Evolutionary conservation across 2,113 vertebrate species (phyloP), one percentile per base, ranked within the genome.

Genomic region (Lepisosteus oculatus): DNA sequence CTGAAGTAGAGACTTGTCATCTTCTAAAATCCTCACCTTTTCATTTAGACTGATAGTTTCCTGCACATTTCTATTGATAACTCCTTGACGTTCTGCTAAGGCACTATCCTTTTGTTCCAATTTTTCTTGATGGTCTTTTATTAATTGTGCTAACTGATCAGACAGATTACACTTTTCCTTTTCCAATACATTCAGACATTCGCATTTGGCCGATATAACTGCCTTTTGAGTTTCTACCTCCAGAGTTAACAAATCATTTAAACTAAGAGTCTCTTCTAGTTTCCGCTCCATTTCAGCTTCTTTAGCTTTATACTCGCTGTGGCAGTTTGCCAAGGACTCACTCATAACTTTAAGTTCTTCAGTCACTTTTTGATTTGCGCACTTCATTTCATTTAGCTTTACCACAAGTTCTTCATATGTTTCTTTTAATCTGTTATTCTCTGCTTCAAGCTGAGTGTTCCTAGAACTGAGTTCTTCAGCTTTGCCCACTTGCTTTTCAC

Each of bases 1-100:
- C 72, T 95, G 92, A 68, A 95, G 80, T 3, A 96, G 86, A 57
- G 85, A 90, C 73, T 94, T 95, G 75, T 96, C 94, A 29, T 95
- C 94, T 78, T 94, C 92, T 78, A 95, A 77, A 83, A 95, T 94
- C 44, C 85, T 90, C 7, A 95, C 90, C 81, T 92, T 94, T 78
- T 96, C 94, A 62, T 87, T 90, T 0, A 95, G 83, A 64, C 78
- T 90, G 15, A 92, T 61, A 0, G 85, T 86, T 70, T 94, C 92
- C 51, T 86, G 87, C 6, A 76, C 76, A 65, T 91, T 84, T 17
- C 11, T 77, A 72, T 75, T 82, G 3, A 89, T 81, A 3, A 90
- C 62, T 6, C 77, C 65, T 2, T 86, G 80, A 42, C 95, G 84
- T 42, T 90, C 88, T 74, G 75, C 77, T 0, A 93, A 62, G 2